Evolutionary conservation across 2,797 vertebrate species (phyloP).

Genomic region (Sebastes glaucus): DNA sequence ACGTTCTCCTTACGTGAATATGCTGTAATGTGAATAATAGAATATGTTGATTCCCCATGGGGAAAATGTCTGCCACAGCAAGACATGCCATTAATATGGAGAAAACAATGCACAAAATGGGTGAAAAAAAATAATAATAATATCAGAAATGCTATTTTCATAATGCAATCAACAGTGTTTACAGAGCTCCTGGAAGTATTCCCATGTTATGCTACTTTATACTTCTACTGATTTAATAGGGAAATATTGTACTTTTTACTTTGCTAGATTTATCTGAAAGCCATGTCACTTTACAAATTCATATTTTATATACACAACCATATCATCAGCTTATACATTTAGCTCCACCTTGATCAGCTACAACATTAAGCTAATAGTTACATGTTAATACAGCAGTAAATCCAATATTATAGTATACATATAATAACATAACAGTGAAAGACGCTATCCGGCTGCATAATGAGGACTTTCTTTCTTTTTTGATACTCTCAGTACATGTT

Average conservation of each 20-base stretch:
- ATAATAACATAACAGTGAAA: not conserved
- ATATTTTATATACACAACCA: not conserved
- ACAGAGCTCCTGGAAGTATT: not conserved
- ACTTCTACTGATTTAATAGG: not conserved
- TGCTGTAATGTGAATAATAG: not conserved
- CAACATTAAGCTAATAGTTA: not conserved
- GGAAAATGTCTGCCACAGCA: not conserved
- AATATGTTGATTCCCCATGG: not conserved
- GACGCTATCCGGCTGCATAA: no score
- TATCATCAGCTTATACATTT: not conserved
- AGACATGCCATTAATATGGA: not conserved
- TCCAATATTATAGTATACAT: not conserved
- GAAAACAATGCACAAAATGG: not conserved
- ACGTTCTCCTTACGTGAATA: not conserved
- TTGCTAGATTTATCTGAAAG: not conserved
- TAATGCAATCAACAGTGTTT: not conserved
- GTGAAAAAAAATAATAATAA: not conserved
- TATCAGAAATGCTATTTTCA: not conserved
- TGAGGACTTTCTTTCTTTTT: no score
- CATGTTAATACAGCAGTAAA: not conserved
- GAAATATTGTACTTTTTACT: not conserved
- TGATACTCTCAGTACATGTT: not conserved
- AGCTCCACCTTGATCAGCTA: not conserved
- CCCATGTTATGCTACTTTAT: no score
- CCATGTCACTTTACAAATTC: not conserved